phyloP scores from a whole-genome alignment of 2,888 invertebrate species.

The Uloborus plumipes region DNA sequence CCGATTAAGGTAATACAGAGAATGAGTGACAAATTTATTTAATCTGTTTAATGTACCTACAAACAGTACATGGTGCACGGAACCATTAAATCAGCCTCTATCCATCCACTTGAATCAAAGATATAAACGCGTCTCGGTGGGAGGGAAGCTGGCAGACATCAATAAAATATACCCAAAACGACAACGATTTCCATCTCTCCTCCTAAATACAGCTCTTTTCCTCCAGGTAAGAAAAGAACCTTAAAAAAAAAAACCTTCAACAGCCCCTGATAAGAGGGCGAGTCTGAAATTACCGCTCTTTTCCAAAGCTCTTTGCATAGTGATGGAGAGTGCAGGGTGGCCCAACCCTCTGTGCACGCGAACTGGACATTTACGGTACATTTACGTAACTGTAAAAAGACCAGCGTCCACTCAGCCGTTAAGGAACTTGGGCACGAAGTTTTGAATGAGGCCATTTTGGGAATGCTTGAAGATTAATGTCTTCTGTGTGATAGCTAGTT shows the following conservation, averaged over 20 bases:
- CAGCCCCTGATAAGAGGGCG: constrained; percentile 29
- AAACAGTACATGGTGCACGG: no score
- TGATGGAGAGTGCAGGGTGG: not conserved
- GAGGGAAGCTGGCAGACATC: not conserved
- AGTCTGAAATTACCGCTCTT: constrained; percentile 28
- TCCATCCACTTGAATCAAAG: no score
- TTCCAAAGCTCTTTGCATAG: constrained; percentile 5
- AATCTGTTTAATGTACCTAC: no score
- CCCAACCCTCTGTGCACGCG: constrained; percentile 28
- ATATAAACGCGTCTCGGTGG: no score
- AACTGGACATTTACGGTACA: constrained; percentile 59
- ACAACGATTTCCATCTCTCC: constrained; percentile 41
- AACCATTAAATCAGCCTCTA: no score
- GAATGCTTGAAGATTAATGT: no score
- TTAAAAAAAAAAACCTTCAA: no score
- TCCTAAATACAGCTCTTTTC: constrained; percentile 31
- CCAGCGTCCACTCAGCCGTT: constrained; percentile 38
- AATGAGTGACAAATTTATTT: no score
- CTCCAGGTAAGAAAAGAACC: no score
- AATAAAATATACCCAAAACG: constrained; percentile 8
- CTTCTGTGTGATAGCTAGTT: no score
- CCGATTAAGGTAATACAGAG: no score
- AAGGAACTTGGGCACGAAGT: constrained; percentile 12
- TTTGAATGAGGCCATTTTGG: constrained; percentile 12
- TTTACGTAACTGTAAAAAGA: constrained; percentile 40